These are phyloP conservation scores for Cryptomyrus ogoouensis DNA, from an alignment of 2,113 vertebrate genomes.

Conservation along the genomic window DNA sequence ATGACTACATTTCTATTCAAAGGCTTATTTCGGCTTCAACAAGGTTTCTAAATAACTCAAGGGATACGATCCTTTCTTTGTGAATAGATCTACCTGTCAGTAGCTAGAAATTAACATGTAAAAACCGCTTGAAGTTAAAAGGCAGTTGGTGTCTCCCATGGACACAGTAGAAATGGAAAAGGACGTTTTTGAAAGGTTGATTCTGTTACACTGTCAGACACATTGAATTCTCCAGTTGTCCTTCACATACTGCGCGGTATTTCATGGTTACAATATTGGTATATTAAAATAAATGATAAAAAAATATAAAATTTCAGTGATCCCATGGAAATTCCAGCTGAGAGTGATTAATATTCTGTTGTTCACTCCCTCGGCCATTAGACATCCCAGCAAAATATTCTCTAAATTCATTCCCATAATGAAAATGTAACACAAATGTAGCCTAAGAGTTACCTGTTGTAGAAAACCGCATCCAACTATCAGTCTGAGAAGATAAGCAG, in stretches of 20 bases:
- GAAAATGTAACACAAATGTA: no score
- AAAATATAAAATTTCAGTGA: not conserved
- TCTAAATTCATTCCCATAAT: not conserved
- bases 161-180: conserved; percentile 25
- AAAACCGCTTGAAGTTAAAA: conserved; percentile 37
- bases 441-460: not conserved
- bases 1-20: conserved; percentile 54
- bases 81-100: conserved; percentile 54
- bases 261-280: not conserved
- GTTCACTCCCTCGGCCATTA: not conserved
- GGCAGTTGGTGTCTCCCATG: conserved; percentile 15
- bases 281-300: not conserved
- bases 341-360: not conserved
- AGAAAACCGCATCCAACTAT: not conserved
- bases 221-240: not conserved
- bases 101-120: conserved; percentile 42
- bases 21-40: conserved; percentile 48
- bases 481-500: not conserved
- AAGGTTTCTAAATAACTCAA: conserved; percentile 56
- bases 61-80: conserved; percentile 34
- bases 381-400: not conserved
- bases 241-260: not conserved
- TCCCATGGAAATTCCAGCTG: not conserved
- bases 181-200: conserved; percentile 33
- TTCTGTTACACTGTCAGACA: conserved; percentile 24